Percentiles rank a stretch among this genome's conserved stretches.
phyloP scores from a whole-genome alignment of 2,888 invertebrate genomes.

The Callyntrura guangdongensis region DNA sequence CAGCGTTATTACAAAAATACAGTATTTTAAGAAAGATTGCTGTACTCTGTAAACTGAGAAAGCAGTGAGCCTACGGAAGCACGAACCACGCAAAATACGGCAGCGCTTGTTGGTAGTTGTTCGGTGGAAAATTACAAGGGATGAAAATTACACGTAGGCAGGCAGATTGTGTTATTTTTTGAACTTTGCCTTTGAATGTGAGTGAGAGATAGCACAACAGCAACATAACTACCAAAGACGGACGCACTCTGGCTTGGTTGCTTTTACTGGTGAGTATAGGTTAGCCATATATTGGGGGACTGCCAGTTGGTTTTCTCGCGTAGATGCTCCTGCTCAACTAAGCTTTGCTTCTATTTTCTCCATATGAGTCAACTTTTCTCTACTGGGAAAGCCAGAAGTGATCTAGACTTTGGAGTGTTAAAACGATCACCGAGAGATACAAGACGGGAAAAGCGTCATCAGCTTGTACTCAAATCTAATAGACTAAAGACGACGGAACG shows the following conservation, averaged over 20 bases:
- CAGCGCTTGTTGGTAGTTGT: neutral
- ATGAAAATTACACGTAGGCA: constrained; percentile 10
- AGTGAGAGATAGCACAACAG: constrained; percentile 28
- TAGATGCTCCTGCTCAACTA: constrained; percentile 17
- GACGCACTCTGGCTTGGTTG: neutral
- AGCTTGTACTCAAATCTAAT: neutral
- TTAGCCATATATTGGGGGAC: neutral
- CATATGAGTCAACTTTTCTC: constrained; percentile 49
- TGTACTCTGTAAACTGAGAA: neutral
- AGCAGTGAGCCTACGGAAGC: neutral
- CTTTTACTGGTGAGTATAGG: neutral
- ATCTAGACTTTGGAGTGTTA: constrained; percentile 58
- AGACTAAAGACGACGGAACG: neutral
- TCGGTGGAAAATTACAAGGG: constrained; percentile 6
- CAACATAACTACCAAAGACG: neutral
- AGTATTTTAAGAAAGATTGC: neutral
- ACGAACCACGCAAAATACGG: neutral
- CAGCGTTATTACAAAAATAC: too few species aligned
- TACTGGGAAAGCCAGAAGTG: constrained; percentile 67
- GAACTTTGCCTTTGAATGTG: neutral
- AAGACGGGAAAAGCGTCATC: neutral
- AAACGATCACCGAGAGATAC: constrained; percentile 50
- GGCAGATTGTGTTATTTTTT: constrained; percentile 7
- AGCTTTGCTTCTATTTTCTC: neutral
- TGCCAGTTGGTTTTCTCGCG: constrained; percentile 8